phyloP scores from a whole-genome alignment of 2,888 invertebrate species.

The Nomada ruficornis region DNA sequence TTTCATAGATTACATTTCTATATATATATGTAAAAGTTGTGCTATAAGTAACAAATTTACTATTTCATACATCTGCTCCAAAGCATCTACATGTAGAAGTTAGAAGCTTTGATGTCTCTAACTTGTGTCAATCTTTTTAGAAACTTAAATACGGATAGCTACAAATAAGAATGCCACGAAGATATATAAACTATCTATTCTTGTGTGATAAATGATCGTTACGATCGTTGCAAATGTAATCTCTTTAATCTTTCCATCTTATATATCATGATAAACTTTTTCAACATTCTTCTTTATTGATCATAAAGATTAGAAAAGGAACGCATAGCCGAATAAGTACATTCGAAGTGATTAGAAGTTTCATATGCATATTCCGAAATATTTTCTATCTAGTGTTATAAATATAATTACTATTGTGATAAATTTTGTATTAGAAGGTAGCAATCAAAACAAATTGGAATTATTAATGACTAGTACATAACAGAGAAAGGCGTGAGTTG shows the following conservation, averaged over 20 bases:
- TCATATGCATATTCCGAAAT: slow-evolving; percentile 9
- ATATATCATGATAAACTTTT: slow-evolving; percentile 10
- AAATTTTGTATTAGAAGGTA: slow-evolving; percentile 43
- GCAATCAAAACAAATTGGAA: slow-evolving; percentile 18
- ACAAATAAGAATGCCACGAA: background rate
- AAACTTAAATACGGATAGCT: background rate
- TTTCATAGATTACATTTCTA: slow-evolving; percentile 22
- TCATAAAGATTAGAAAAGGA: background rate
- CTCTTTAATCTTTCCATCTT: slow-evolving; percentile 25
- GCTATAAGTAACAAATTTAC: slow-evolving; percentile 9
- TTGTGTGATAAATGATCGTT: slow-evolving; percentile 15
- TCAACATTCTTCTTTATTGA: slow-evolving; percentile 8
- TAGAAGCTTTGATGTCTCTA: slow-evolving; percentile 13
- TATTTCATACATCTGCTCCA: slow-evolving; percentile 8
- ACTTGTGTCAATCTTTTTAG: background rate
- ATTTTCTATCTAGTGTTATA: slow-evolving; percentile 35
- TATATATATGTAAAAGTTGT: background rate
- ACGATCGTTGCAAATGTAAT: slow-evolving; percentile 17
- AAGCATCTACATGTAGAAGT: slow-evolving; percentile 14
- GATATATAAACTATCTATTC: background rate
- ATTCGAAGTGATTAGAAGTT: slow-evolving; percentile 23
- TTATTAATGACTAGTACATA: slow-evolving; percentile 4
- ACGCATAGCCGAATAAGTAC: slow-evolving; percentile 16
- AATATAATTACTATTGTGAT: slow-evolving; percentile 49
- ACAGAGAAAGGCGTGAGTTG: slow-evolving; percentile 1